Evolutionary conservation across 2,113 vertebrate species (phyloP), one percentile per base, ranked within the genome.

Genomic region (Corvus moneduloides): DNA sequence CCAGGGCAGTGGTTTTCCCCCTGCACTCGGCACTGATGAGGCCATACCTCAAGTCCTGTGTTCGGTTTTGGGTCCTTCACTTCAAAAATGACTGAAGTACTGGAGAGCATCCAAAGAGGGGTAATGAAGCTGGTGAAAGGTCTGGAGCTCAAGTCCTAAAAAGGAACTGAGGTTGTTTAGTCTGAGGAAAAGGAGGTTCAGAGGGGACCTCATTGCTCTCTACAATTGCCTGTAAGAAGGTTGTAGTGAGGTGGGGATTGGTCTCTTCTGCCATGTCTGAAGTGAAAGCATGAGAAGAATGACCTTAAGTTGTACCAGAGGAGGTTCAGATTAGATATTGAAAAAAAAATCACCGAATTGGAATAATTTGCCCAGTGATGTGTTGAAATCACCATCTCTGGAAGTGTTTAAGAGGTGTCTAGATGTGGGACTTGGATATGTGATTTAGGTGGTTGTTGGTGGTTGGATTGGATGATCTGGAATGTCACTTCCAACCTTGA

Each of bases 21-120:
- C 24, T 46, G 21, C 16, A 19, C 41, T 23, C 1, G 0, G 30
- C 41, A 35, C 3, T 1, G 1, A 4, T 41, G 41, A 22, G 24
- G 48, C 11, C 2, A 15, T 24, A 35, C 5, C 14, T 48, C 2
- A 3, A 83, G 12, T 54, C 7, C 9, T 35, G 30, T 22, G 3
- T 15, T 10, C 39, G 19, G 24, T 61, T 74, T 12, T 66, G 27
- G 18, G 33, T 10, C 12, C 37, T 58, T 81, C 52, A 28, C 19
- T 33, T 82, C 13, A 32, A 54, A 61, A 75, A 48, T 21, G 5
- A 41, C 30, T 48, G n/a, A 48, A 21, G 26, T 35, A n/a, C 13
- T 49, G 30, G 8, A 61, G 14, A 16, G 5, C 18, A 30, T 55
- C 39, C 48, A 41, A 68, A 68, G 39, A 54, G 8, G 8, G 14